Evolutionary conservation across 37 sponge, comb jelly and placozoan genomes (phyloP), one percentile per base, ranked within the genome.

Genomic region (Eunapius fragilis): DNA sequence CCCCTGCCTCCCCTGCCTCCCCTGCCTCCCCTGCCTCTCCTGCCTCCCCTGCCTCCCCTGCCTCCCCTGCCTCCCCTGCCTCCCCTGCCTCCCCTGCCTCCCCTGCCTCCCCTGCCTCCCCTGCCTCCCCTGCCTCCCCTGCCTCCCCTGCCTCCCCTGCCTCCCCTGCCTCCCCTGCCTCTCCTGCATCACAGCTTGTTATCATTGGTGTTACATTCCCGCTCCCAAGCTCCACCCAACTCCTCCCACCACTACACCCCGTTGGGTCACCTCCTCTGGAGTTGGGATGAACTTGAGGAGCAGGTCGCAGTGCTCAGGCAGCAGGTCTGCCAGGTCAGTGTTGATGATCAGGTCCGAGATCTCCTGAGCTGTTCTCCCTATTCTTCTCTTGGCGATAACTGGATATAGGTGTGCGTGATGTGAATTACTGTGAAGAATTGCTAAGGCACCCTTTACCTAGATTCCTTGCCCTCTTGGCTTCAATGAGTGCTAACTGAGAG

Each of bases 301-400:
- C 26, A 95, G 93, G 25, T 95, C 96, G 87, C 90, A 89, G 76
- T 92, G 86, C 37, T 95, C 96, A 36, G 81, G 75, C 31, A 76
- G 47, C 33, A 95, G 82, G 25, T 93, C 93, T 79, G 87, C 93
- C 32, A 95, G 85, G 85, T 95, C 96, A 37, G 84, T 87, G 74
- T 92, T 85, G 22, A 81, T 47, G 25, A 95, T 81, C 34, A 78
- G 84, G 36, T 89, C 77, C 25, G 76, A 70, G 35, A 95, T 81
- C 3, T 48, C 25, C 27, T 35, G 70, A 34, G 93, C 76, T 23
- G 91, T 67, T 26, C 84, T 75, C 1, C 96, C 91, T 68, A 92
- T 90, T 32, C 93, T 32, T 24, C 96, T 78, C 72, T 95, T 92
- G 32, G 96, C 96, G 82, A 95, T 92, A 34, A 91, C 95, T 94